Percentiles rank a stretch among this genome's conserved stretches.
These are phyloP conservation scores for Ephydatia muelleri DNA, from an alignment of 37 sponge, comb jelly and placozoan genomes.

Conservation along the genomic window DNA sequence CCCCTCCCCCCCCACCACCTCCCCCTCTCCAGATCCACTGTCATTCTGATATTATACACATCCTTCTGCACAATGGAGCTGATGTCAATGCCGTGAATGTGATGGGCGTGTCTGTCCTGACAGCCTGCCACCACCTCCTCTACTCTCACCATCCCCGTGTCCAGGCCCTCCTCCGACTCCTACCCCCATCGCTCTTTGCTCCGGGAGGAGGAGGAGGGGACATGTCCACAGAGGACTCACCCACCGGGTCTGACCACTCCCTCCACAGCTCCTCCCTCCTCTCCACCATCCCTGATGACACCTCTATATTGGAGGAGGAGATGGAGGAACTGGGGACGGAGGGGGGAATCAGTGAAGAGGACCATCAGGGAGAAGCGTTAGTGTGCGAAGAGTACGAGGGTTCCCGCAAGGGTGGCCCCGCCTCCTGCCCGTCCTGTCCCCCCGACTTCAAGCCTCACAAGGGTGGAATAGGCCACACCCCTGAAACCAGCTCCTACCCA, in stretches of 20 bases:
- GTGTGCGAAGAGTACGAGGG: no score
- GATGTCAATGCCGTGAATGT: conserved; percentile 73
- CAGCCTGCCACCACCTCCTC: conserved; percentile 75
- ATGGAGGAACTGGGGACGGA: not conserved
- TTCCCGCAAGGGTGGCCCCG: not conserved
- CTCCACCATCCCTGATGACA: conserved; percentile 1
- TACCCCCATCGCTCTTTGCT: not conserved
- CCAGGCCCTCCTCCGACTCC: conserved; percentile 3
- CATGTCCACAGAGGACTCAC: not conserved
- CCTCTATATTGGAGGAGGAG: not conserved
- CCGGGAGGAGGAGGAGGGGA: not conserved
- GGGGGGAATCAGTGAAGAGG: not conserved
- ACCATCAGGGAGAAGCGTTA: not conserved
- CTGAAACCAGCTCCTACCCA: not conserved
- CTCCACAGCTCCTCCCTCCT: conserved; percentile 21
- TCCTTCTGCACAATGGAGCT: conserved; percentile 80
- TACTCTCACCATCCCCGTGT: conserved; percentile 28
- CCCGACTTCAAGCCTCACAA: not conserved
- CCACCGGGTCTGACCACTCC: conserved; percentile 7
- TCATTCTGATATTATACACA: conserved; percentile 48
- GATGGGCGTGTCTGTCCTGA: conserved; percentile 61
- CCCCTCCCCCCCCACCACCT: not conserved
- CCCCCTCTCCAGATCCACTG: conserved; percentile 52
- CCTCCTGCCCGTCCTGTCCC: not conserved
- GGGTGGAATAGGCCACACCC: not conserved